Percentiles rank a stretch among this genome's conserved stretches.
phyloP scores from a whole-genome alignment of 2,113 vertebrate species.

The Columbina picui region DNA sequence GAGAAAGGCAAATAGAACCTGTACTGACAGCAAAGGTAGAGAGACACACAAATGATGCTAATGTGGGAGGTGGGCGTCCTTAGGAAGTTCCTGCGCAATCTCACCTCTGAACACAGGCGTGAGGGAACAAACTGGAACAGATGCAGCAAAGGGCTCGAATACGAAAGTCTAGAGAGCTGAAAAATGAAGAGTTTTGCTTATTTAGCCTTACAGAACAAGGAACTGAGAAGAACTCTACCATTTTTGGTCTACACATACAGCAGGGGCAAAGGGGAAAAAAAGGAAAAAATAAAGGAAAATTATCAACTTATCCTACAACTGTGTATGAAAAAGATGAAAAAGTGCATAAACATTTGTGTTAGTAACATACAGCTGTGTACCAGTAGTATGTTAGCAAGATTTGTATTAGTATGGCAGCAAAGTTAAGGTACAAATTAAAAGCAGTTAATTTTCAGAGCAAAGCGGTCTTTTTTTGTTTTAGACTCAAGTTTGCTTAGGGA shows the following conservation, averaged over 20 bases:
- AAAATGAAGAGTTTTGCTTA: neutral
- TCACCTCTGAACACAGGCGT: neutral
- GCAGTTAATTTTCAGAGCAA: neutral
- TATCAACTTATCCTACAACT: neutral
- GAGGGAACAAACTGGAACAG: neutral
- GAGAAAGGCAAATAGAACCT: neutral
- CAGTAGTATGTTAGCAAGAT: neutral
- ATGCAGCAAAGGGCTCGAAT: neutral
- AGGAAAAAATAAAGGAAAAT: neutral
- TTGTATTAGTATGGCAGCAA: neutral
- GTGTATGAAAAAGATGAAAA: neutral
- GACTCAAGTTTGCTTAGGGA: neutral
- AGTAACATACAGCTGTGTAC: neutral
- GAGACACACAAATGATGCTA: neutral
- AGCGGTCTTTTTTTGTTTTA: neutral
- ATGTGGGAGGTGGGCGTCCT: rapidly evolving
- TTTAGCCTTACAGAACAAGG: neutral
- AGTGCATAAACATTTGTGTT: neutral
- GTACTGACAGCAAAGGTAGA: neutral
- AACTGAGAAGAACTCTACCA: neutral
- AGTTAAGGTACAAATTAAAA: neutral
- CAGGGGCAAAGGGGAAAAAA: neutral
- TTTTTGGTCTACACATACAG: neutral
- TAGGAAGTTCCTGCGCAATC: neutral
- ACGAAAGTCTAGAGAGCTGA: neutral